Evolutionary conservation across 1,140 invertebrate genomes (phyloP).

Genomic region (Diachasma alloeum): DNA sequence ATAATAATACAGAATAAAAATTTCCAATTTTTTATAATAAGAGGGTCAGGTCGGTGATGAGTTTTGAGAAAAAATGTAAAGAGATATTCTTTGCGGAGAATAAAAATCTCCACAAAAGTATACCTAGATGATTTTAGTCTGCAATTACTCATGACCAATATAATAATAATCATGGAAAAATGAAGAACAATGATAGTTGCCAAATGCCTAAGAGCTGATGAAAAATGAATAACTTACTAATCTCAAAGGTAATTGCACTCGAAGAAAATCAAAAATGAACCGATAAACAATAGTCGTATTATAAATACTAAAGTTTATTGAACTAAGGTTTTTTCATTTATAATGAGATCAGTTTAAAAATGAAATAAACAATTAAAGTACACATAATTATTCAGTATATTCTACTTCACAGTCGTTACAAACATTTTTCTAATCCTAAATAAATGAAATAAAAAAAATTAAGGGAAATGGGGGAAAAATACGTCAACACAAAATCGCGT

Average conservation of each 20-base stretch:
- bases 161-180: too few species aligned
- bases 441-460: slow-evolving; percentile 24
- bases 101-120: too few species aligned
- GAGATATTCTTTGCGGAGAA: too few species aligned
- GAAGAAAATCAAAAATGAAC: slow-evolving; percentile 17
- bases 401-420: slow-evolving; percentile 35
- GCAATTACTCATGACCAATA: too few species aligned
- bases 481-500: slow-evolving; percentile 23
- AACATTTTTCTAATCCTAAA: slow-evolving; percentile 29
- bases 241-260: slow-evolving; percentile 19
- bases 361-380: slow-evolving; percentile 36
- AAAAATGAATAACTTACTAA: not conserved
- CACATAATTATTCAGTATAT: slow-evolving; percentile 29
- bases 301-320: slow-evolving; percentile 39
- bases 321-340: slow-evolving; percentile 29
- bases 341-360: slow-evolving; percentile 37
- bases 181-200: not conserved
- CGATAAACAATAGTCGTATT: slow-evolving; percentile 24
- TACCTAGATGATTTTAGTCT: too few species aligned
- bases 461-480: slow-evolving; percentile 15
- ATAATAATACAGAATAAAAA: too few species aligned
- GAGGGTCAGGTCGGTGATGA: too few species aligned
- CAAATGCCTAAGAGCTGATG: not conserved
- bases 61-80: too few species aligned
- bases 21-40: too few species aligned